phyloP scores from a whole-genome alignment of 2,797 vertebrate species.

The Argya squamiceps region DNA sequence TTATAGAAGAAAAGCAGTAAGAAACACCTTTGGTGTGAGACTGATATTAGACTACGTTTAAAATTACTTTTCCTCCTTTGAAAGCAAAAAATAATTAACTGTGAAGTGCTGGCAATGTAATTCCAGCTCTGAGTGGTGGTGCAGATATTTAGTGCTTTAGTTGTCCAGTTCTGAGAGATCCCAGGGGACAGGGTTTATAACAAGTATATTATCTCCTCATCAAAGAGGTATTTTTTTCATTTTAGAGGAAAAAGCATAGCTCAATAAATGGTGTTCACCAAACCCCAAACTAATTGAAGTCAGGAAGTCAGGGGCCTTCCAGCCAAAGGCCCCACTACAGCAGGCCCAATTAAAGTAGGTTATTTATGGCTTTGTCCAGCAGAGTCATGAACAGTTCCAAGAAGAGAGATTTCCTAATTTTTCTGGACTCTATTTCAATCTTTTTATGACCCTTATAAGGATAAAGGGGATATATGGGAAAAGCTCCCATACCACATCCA shows the following conservation, averaged over 20 bases:
- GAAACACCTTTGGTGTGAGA: neutral
- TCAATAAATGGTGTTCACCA: neutral
- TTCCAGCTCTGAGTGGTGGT: neutral
- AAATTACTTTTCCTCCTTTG: conserved; percentile 22
- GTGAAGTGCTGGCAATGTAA: neutral
- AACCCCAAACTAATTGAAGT: neutral
- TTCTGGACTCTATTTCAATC: neutral
- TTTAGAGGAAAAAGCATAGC: neutral
- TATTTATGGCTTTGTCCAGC: neutral
- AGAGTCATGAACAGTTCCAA: neutral
- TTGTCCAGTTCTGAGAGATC: neutral
- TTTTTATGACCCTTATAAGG: neutral
- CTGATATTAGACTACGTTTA: conserved; percentile 6
- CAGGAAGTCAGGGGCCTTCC: neutral
- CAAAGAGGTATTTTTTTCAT: neutral
- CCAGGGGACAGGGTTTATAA: neutral
- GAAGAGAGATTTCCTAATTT: neutral
- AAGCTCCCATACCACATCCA: neutral
- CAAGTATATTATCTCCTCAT: conserved; percentile 7
- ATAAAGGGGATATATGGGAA: neutral
- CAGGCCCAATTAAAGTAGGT: neutral
- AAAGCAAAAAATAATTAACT: conserved; percentile 52
- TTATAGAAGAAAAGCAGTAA: conserved; percentile 16
- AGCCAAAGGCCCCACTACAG: neutral
- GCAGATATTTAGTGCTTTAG: neutral